Evolutionary conservation across 2,888 invertebrate species (phyloP), one percentile per base, ranked within the genome.

Genomic region (Trichogramma dendrolimi): DNA sequence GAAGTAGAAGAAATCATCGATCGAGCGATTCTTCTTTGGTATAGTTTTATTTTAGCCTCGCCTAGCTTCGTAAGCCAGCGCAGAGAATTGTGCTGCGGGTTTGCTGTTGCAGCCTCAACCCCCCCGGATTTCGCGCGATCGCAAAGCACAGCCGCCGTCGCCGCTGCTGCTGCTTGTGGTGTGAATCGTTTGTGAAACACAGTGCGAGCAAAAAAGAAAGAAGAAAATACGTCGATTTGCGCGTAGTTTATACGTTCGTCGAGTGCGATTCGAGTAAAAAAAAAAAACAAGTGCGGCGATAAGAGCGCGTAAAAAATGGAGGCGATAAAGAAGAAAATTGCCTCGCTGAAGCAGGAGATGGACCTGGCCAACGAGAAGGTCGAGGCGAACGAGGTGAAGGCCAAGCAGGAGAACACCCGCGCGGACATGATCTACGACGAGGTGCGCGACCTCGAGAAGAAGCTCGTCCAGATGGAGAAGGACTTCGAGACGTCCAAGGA

Each of bases 401-500:
- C 85, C 66, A 82, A 82, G 70, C 85, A 85, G 72, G 84, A 79
- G 62, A 75, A 79, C 66, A 60, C 75, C 65, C 70, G 78, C 14
- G 79, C 79, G 8, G 79, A 79, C 64, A 69, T 84, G 82, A 86
- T 92, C 68, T 87, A 89, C 80, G 96, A 97, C 83, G 97, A 98
- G 81, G 90, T 96, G 72, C 89, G 91, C 77, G 94, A 93, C 74
- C 88, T 96, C 79, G 92, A 92, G 82, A 98, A 98, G 87, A 96
- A 95, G 84, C 90, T 95, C 78, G 83, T 88, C 70, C 94, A 94
- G 81, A 89, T 96, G 71, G 97, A 98, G 80, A 90, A 88, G 75
- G 96, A 97, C 83, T 87, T 95, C 76, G 89, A 87, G 77, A 83
- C 87, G 72, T 88, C 91, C 81, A 96, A 97, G 85, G 90, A 91